Evolutionary conservation across 1,140 invertebrate genomes (phyloP).

Genomic region (Anoplophora glabripennis): DNA sequence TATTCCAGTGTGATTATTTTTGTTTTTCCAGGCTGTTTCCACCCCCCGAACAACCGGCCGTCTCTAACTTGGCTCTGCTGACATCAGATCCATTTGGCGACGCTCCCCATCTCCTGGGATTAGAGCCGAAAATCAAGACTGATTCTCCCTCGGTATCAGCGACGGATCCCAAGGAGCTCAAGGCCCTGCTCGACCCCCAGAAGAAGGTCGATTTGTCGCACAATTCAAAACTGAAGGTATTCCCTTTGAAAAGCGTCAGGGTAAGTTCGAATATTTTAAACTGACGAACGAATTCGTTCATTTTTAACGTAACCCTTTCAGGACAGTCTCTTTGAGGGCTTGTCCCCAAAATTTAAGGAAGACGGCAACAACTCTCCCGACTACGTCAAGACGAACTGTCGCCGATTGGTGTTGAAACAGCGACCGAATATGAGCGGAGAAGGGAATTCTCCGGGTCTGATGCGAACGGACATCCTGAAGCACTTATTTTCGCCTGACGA

Average conservation of each 20-base stretch:
- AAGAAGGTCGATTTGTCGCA: constrained; percentile 31
- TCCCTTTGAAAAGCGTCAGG: constrained; percentile 25
- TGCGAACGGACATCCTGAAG: constrained; percentile 22
- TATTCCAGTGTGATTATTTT: constrained; percentile 7
- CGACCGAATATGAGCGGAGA: background rate
- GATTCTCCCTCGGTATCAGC: constrained; percentile 22
- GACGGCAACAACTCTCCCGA: constrained; percentile 9
- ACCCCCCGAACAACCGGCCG: constrained; percentile 21
- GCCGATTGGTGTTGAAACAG: constrained; percentile 23
- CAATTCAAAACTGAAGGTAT: constrained; percentile 26
- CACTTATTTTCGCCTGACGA: constrained; percentile 11
- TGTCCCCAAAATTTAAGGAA: constrained; percentile 11
- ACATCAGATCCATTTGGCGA: constrained; percentile 37
- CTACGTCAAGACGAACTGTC: constrained; percentile 23
- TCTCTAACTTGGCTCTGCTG: constrained; percentile 27
- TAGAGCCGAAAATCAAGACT: constrained; percentile 29
- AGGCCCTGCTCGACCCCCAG: constrained; percentile 31
- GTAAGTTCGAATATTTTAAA: constrained; percentile 19
- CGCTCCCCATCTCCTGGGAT: constrained; percentile 32
- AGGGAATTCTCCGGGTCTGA: constrained; percentile 6
- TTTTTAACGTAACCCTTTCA: constrained; percentile 15
- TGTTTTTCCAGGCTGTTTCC: constrained; percentile 29
- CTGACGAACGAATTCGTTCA: background rate
- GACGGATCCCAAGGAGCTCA: constrained; percentile 37
- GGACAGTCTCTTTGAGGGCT: constrained; percentile 31